These are phyloP conservation scores for Alviniconcha marisindica DNA, from an alignment of 1,140 invertebrate species.

Conservation along the genomic window DNA sequence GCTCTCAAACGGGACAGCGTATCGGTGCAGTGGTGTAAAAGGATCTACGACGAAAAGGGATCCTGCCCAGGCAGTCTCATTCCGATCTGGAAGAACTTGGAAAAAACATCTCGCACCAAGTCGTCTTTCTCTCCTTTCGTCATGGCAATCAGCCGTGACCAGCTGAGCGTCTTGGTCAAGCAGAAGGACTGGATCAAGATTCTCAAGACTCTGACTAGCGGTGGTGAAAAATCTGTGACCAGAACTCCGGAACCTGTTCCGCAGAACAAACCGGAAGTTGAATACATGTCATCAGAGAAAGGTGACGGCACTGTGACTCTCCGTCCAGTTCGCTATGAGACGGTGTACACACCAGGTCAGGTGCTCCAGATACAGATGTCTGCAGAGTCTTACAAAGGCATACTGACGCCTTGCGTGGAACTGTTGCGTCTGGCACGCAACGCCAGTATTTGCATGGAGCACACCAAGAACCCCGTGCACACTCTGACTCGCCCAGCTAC, in stretches of 20 bases:
- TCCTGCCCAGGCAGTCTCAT: background rate
- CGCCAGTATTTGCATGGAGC: conserved; percentile 64
- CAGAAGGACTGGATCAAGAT: conserved; percentile 25
- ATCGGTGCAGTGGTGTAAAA: conserved; percentile 21
- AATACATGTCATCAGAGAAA: background rate
- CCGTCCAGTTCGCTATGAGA: conserved; percentile 13
- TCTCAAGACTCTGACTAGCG: background rate
- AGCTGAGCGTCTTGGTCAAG: background rate
- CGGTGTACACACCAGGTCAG: conserved; percentile 34
- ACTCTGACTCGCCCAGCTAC: conserved; percentile 49
- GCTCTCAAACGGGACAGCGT: background rate
- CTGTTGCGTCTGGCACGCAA: conserved; percentile 58
- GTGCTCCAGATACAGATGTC: conserved; percentile 61
- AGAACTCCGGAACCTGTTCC: background rate
- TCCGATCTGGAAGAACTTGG: background rate
- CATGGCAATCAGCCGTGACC: conserved; percentile 15
- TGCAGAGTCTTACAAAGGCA: conserved; percentile 46
- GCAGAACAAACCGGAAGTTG: background rate
- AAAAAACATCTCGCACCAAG: conserved; percentile 17
- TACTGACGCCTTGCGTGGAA: conserved; percentile 59
- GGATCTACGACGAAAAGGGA: conserved; percentile 21
- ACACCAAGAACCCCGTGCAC: conserved; percentile 53
- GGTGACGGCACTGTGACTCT: background rate
- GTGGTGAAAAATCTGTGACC: background rate
- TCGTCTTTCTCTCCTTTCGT: background rate